phyloP scores from a whole-genome alignment of 1,140 invertebrate species.

The Microplitis demolitor region DNA sequence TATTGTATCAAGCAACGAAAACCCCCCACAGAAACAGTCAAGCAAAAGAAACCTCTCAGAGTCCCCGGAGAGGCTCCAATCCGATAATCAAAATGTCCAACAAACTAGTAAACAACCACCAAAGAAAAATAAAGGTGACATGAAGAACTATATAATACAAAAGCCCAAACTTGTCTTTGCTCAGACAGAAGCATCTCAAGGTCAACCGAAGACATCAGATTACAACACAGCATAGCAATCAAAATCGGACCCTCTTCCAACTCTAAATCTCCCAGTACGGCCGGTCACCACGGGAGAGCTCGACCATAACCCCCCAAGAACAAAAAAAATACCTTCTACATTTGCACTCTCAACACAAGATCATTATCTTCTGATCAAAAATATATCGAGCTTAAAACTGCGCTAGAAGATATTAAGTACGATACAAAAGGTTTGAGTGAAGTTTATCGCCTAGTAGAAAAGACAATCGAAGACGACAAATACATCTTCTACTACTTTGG shows the following conservation, averaged over 20 bases:
- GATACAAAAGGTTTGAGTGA: background rate
- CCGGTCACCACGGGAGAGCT: background rate
- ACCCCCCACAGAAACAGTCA: background rate
- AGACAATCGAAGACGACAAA: background rate
- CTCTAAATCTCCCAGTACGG: background rate
- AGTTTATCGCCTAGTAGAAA: background rate
- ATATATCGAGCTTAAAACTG: background rate
- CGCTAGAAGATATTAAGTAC: background rate
- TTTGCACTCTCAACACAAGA: background rate
- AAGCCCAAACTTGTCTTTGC: background rate
- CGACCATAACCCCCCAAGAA: background rate
- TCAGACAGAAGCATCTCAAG: background rate
- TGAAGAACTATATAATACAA: background rate
- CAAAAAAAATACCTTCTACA: background rate
- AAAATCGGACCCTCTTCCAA: background rate
- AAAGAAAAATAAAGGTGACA: background rate
- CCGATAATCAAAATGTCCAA: background rate
- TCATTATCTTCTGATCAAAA: background rate
- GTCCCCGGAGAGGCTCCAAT: background rate
- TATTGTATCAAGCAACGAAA: background rate
- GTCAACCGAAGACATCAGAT: background rate
- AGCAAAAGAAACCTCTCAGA: background rate
- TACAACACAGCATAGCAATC: background rate
- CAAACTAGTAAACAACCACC: background rate
- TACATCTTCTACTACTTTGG: background rate